phyloP scores from a whole-genome alignment of 2,888 invertebrate species.

The Drosophila prolongata region DNA sequence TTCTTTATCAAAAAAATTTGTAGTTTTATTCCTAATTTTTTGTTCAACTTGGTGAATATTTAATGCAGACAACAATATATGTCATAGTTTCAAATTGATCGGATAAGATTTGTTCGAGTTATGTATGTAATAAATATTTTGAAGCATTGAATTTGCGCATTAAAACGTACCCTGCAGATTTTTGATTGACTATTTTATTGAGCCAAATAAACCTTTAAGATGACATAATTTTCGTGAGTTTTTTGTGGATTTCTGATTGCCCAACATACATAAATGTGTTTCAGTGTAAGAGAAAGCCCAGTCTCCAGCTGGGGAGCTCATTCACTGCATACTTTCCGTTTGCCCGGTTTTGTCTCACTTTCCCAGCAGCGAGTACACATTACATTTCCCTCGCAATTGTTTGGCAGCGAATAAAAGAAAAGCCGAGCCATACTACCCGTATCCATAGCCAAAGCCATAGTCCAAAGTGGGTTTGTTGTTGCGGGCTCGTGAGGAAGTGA shows the following conservation, averaged over 20 bases:
- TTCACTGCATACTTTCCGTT: slow-evolving; percentile 53
- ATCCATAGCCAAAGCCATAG: slow-evolving; percentile 22
- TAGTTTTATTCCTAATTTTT: too few relatives aligned
- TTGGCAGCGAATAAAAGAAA: slow-evolving; percentile 70
- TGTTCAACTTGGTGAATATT: too few relatives aligned
- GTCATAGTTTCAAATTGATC: too few relatives aligned
- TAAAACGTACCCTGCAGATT: too few relatives aligned
- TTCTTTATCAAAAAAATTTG: too few relatives aligned
- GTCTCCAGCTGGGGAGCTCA: slow-evolving; percentile 31
- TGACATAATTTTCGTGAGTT: too few relatives aligned
- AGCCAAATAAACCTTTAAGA: too few relatives aligned
- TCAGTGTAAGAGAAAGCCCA: slow-evolving; percentile 13
- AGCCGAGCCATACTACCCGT: slow-evolving; percentile 17
- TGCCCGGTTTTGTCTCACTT: slow-evolving; percentile 51
- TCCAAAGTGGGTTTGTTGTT: slow-evolving; percentile 28
- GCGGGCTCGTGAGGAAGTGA: slow-evolving; percentile 11
- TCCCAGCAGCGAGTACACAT: slow-evolving; percentile 61
- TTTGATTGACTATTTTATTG: too few relatives aligned
- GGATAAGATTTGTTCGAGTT: too few relatives aligned
- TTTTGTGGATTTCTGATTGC: not conserved
- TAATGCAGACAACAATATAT: too few relatives aligned
- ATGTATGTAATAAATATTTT: too few relatives aligned
- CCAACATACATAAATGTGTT: not conserved
- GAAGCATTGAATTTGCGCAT: too few relatives aligned
- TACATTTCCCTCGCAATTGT: slow-evolving; percentile 64